Evolutionary conservation across 2,888 invertebrate species (phyloP).

Genomic region (Alentia gelatinosa): DNA sequence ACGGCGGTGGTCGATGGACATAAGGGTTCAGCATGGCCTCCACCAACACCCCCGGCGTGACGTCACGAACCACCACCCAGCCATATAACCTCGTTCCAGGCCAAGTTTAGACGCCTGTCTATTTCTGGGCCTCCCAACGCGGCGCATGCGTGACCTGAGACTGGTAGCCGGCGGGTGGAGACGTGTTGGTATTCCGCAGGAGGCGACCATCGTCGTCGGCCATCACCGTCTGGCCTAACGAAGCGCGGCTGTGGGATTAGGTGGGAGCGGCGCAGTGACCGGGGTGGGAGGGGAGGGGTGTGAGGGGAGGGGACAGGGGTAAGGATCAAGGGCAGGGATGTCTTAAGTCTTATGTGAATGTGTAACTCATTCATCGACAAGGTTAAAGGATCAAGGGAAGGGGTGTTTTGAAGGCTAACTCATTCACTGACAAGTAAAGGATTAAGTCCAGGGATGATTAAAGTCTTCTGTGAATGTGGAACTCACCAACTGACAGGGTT

Average conservation of each 20-base stretch:
- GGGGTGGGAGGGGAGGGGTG: not conserved
- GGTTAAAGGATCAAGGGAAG: too few relatives aligned
- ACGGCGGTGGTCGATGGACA: too few relatives aligned
- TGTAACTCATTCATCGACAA: too few relatives aligned
- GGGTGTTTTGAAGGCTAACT: too few relatives aligned
- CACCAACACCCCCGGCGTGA: too few relatives aligned
- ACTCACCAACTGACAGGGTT: too few relatives aligned
- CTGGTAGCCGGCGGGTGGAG: not conserved
- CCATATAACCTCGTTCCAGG: not conserved
- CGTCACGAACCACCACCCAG: not conserved
- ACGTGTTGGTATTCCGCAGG: not conserved
- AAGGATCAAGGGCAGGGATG: not conserved
- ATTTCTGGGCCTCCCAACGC: not conserved
- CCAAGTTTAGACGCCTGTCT: not conserved
- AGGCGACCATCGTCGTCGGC: not conserved
- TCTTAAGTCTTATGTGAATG: too few relatives aligned
- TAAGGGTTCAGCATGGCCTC: too few relatives aligned
- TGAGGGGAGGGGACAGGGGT: not conserved
- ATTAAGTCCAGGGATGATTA: too few relatives aligned
- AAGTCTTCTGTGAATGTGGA: too few relatives aligned
- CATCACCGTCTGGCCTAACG: not conserved
- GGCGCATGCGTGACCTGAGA: not conserved
- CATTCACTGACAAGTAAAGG: too few relatives aligned
- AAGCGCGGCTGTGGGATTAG: not conserved
- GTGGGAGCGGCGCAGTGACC: not conserved